These are phyloP conservation scores for Eutolmus rufibarbis DNA, from an alignment of 2,888 invertebrate species.

Conservation along the genomic window DNA sequence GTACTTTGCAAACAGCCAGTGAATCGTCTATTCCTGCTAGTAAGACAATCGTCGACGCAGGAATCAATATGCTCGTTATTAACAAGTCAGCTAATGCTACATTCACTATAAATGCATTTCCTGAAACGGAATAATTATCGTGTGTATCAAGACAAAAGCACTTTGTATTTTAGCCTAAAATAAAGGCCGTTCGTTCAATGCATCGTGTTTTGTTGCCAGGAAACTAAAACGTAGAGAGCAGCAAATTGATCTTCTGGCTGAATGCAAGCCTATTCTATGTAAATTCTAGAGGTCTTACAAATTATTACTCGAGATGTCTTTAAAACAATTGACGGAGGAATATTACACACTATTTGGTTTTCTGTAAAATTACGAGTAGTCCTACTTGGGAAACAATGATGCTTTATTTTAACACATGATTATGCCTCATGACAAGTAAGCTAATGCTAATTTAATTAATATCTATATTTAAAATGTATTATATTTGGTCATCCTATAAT, in stretches of 20 bases:
- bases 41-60: conserved; percentile 73
- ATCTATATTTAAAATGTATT: not conserved
- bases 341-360: not conserved
- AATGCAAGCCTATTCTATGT: not conserved
- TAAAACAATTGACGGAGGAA: not conserved
- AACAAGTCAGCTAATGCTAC: conserved; percentile 76
- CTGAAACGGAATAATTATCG: conserved; percentile 59
- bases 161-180: not conserved
- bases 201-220: not conserved
- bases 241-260: not conserved
- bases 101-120: conserved; percentile 74
- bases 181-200: not conserved
- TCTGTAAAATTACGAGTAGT: not conserved
- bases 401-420: not conserved
- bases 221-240: not conserved
- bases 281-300: not conserved
- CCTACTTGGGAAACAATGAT: not conserved
- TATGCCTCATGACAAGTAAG: not conserved
- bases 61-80: conserved; percentile 73
- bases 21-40: conserved; percentile 71
- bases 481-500: not conserved
- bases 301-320: not conserved
- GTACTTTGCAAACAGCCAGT: conserved; percentile 69
- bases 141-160: not conserved
- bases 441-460: not conserved